phyloP scores from a whole-genome alignment of 1,140 invertebrate species.

The Eciton burchellii region DNA sequence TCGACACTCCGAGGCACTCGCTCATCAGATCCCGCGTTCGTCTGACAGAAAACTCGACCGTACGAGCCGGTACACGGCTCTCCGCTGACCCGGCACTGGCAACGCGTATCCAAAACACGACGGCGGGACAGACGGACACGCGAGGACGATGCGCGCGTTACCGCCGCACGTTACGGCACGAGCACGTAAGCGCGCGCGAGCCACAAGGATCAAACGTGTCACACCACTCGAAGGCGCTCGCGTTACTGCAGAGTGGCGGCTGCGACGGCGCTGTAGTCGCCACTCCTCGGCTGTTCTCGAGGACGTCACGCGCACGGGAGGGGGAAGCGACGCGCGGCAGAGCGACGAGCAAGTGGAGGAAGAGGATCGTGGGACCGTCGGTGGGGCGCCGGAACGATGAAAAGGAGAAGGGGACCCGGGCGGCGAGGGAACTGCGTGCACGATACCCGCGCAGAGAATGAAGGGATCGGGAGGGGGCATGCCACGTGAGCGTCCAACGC shows the following conservation, averaged over 20 bases:
- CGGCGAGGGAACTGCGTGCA: constrained; percentile 50
- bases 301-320: constrained; percentile 49
- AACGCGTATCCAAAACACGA: constrained; percentile 12
- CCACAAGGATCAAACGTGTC: constrained; percentile 30
- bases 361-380: constrained; percentile 54
- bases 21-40: too few relatives aligned
- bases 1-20: too few relatives aligned
- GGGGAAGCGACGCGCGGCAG: constrained; percentile 31
- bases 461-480: constrained; percentile 51
- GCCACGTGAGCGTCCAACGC: constrained; percentile 77
- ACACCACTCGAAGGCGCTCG: constrained; percentile 78
- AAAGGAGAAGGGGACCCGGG: constrained; percentile 16
- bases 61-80: not conserved
- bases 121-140: constrained; percentile 26
- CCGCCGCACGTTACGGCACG: constrained; percentile 52
- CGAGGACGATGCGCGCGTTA: constrained; percentile 43
- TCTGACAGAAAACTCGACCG: too few relatives aligned
- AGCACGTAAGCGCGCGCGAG: constrained; percentile 18
- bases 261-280: constrained; percentile 75
- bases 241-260: constrained; percentile 80
- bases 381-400: constrained; percentile 41
- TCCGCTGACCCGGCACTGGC: not conserved
- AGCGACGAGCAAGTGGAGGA: constrained; percentile 52
- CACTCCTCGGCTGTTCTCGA: constrained; percentile 67
- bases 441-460: constrained; percentile 45